Conservation (phyloP, 1,140 invertebrate genomes). For the Pectinophora gossypiella region DNA sequence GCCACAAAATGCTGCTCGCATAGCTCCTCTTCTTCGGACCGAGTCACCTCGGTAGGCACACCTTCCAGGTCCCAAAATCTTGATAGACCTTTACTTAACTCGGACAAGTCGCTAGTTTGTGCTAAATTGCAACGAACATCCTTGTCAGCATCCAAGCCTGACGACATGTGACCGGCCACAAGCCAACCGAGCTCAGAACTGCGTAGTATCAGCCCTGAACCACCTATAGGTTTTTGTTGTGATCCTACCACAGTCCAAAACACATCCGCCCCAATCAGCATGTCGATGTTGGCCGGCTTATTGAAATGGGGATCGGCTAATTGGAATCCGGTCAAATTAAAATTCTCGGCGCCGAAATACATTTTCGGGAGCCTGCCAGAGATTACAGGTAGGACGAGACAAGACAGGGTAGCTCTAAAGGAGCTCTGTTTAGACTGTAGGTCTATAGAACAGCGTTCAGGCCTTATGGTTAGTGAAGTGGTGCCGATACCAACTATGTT, state of each 20-base stretch:
- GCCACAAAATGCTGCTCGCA: constrained; percentile 2
- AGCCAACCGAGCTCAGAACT: neutral
- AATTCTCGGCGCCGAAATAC: neutral
- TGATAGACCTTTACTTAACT: too few relatives aligned
- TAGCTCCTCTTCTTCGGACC: neutral
- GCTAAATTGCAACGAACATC: neutral
- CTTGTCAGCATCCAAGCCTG: neutral
- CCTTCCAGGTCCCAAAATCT: neutral
- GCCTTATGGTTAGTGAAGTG: neutral
- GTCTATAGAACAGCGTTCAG: neutral
- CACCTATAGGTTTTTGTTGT: neutral
- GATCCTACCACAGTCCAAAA: neutral
- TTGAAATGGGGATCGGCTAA: neutral
- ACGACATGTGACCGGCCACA: neutral
- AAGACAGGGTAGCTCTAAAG: neutral
- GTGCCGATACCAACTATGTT: constrained; percentile 2
- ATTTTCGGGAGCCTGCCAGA: neutral
- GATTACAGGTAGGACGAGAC: neutral
- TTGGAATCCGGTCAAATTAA: neutral
- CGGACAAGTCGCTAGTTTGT: neutral
- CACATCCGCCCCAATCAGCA: constrained; percentile 1
- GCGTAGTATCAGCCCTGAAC: neutral
- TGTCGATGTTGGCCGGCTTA: neutral
- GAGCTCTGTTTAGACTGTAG: neutral
- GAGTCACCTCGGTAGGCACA: neutral